Evolutionary conservation across 2,888 invertebrate species (phyloP).

Genomic region (Alloplasta piceator): DNA sequence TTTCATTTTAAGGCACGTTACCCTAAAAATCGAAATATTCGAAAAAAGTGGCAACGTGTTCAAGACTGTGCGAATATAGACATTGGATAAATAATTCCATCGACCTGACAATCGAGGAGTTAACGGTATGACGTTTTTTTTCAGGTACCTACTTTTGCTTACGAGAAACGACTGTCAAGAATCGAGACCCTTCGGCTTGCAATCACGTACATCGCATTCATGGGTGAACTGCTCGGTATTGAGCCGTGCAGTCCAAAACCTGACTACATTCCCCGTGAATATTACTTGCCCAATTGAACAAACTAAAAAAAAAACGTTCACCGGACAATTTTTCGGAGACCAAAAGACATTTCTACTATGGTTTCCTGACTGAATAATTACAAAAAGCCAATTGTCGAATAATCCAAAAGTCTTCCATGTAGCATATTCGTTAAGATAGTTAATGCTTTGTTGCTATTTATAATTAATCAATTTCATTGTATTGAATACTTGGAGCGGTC

Average conservation of each 20-base stretch:
- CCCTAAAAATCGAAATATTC: too few relatives aligned
- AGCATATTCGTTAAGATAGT: constrained; percentile 14
- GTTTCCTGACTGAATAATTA: constrained; percentile 31
- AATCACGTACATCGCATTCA: constrained; percentile 98
- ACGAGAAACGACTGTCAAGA: constrained; percentile 96
- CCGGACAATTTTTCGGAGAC: constrained; percentile 15
- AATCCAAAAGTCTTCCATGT: constrained; percentile 46
- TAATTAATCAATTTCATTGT: neutral
- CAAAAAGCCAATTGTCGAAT: constrained; percentile 5
- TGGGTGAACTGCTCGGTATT: constrained; percentile 92
- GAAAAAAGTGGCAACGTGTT: too few relatives aligned
- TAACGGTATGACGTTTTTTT: neutral
- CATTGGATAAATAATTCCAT: too few relatives aligned
- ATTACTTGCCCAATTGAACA: constrained; percentile 79
- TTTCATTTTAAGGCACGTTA: too few relatives aligned
- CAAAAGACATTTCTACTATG: constrained; percentile 25
- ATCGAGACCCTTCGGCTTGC: constrained; percentile 97
- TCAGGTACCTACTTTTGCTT: constrained; percentile 96
- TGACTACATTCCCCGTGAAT: constrained; percentile 81
- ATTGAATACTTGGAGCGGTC: neutral
- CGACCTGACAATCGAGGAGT: too few relatives aligned
- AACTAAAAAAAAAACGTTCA: neutral
- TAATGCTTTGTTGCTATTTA: constrained; percentile 11
- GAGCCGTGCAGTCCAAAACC: constrained; percentile 79
- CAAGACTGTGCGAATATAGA: too few relatives aligned